phyloP scores from a whole-genome alignment of 2,113 vertebrate species.

The Brachirus orientalis region DNA sequence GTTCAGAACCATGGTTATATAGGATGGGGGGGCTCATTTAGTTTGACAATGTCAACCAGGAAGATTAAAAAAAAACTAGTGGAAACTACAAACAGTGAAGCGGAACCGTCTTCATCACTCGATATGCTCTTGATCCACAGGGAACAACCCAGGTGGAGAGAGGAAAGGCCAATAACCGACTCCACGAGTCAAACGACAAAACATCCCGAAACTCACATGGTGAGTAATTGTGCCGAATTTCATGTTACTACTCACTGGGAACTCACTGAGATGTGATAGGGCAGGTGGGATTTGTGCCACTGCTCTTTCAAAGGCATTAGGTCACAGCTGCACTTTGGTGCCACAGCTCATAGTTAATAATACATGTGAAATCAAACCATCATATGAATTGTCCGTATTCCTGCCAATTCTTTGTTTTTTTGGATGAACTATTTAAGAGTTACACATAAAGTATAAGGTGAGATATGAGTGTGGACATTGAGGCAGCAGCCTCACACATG shows the following conservation, averaged over 20 bases:
- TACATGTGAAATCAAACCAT: not conserved
- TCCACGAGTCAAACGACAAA: conserved; percentile 34
- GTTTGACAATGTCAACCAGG: no score
- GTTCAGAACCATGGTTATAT: no score
- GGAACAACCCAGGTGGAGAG: conserved; percentile 22
- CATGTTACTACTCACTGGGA: conserved; percentile 10
- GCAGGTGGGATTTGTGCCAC: conserved; percentile 4
- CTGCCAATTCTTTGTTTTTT: not conserved
- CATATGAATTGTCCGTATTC: conserved; percentile 4
- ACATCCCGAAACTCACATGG: conserved; percentile 34
- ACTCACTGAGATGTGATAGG: conserved; percentile 10
- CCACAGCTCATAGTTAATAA: conserved; percentile 14
- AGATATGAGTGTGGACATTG: not conserved
- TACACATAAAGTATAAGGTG: no score
- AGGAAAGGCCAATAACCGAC: conserved; percentile 45
- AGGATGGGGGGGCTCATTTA: no score
- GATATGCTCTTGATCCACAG: conserved; percentile 44
- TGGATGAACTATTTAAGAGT: no score
- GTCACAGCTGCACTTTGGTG: conserved; percentile 29
- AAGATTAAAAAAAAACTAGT: no score
- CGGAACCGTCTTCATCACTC: conserved; percentile 1
- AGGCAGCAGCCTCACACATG: not conserved
- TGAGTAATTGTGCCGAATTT: conserved; percentile 50
- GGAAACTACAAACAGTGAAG: not conserved
- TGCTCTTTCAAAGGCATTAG: conserved; percentile 26